These are phyloP conservation scores for Pseudomugil gertrudae DNA, from an alignment of 2,797 vertebrate species.

Conservation along the genomic window DNA sequence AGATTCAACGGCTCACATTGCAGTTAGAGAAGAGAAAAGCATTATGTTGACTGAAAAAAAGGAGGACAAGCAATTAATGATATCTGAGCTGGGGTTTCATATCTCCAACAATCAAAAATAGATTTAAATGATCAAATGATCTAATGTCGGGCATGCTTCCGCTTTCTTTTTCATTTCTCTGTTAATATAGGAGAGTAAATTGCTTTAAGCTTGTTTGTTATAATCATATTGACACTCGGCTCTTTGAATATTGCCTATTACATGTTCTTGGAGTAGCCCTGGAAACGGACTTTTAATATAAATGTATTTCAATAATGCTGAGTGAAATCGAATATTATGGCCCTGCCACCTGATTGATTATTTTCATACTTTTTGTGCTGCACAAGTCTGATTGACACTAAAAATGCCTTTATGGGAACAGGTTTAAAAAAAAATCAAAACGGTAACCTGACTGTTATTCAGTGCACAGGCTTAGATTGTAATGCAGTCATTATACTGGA, in stretches of 20 bases:
- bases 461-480: conserved; percentile 44
- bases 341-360: conserved; percentile 71
- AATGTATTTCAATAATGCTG: conserved; percentile 77
- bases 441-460: conserved; percentile 54
- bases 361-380: conserved; percentile 73
- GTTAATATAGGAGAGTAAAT: conserved; percentile 64
- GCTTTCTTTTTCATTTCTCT: conserved; percentile 51
- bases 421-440: conserved; percentile 56
- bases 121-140: conserved; percentile 70
- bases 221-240: conserved; percentile 73
- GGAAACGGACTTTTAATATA: conserved; percentile 79
- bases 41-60: conserved; percentile 74
- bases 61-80: conserved; percentile 74
- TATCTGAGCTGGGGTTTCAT: conserved; percentile 72
- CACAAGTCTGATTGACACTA: conserved; percentile 44
- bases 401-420: conserved; percentile 53
- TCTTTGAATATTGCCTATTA: conserved; percentile 74
- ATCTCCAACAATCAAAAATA: conserved; percentile 74
- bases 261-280: conserved; percentile 58
- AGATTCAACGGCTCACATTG: conserved; percentile 61
- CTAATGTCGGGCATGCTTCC: conserved; percentile 56
- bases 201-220: conserved; percentile 77
- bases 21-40: conserved; percentile 51
- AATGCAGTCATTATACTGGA: conserved; percentile 48
- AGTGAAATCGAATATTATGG: conserved; percentile 73